Percentiles rank a stretch among this genome's conserved stretches.
Evolutionary conservation across 2,888 invertebrate genomes (phyloP).

Genomic region (Athalia cordata): DNA sequence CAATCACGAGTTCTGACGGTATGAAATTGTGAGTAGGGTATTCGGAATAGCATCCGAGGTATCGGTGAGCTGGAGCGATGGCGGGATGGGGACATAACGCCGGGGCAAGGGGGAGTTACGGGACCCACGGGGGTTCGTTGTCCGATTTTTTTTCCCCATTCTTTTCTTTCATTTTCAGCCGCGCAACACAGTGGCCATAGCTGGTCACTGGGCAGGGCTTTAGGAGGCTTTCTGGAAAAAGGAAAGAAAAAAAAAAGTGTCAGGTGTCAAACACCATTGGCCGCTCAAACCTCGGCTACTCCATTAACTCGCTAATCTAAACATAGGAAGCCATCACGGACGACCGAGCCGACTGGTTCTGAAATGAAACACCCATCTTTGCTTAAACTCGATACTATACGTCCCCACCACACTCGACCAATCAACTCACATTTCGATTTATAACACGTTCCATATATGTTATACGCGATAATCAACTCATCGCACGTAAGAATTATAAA

Average conservation of each 20-base stretch:
- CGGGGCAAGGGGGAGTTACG: neutral
- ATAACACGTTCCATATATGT: no score
- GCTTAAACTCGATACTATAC: neutral
- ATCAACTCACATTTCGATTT: no score
- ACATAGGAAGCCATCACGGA: conserved; percentile 21
- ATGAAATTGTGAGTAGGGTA: conserved; percentile 30
- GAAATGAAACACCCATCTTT: conserved; percentile 14
- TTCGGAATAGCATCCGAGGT: conserved; percentile 25
- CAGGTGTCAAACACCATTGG: conserved; percentile 46
- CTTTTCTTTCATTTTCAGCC: neutral
- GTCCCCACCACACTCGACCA: neutral
- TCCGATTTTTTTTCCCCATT: conserved; percentile 21
- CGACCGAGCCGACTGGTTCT: conserved; percentile 11
- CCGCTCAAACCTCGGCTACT: neutral
- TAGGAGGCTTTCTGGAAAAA: conserved; percentile 18
- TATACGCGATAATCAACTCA: no score
- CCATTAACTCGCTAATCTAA: neutral
- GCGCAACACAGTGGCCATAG: conserved; percentile 35
- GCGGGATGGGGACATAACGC: neutral
- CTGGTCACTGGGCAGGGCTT: conserved; percentile 44
- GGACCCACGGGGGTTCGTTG: conserved; percentile 40
- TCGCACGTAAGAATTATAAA: no score
- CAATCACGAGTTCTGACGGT: neutral
- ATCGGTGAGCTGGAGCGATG: neutral
- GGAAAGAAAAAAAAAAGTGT: conserved; percentile 2